Evolutionary conservation across 2,797 vertebrate genomes (phyloP).

Genomic region (Gobio occitaniae): DNA sequence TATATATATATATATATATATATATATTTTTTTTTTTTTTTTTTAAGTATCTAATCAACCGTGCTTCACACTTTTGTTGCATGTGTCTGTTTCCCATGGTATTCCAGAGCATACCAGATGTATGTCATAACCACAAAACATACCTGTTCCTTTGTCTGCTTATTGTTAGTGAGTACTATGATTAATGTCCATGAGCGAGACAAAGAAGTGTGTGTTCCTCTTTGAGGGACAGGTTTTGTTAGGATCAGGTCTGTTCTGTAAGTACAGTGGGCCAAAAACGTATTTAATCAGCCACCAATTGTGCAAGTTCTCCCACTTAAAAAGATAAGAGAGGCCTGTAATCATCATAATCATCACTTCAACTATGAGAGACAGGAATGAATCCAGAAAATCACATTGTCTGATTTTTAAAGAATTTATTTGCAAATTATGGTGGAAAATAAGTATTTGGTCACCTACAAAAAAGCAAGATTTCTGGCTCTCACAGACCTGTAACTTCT

Average conservation of each 20-base stretch:
- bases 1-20: too few species aligned
- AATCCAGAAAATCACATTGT: too few species aligned
- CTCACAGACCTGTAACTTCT: too few species aligned
- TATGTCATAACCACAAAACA: slow-evolving; percentile 2
- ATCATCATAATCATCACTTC: too few species aligned
- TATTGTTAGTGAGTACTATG: slow-evolving; percentile 1
- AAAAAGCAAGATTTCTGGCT: too few species aligned
- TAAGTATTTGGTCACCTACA: too few species aligned
- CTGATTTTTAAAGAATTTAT: too few species aligned
- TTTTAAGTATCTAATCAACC: neutral
- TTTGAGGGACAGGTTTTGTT: neutral
- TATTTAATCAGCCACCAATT: too few species aligned
- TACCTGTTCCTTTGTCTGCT: slow-evolving; percentile 11
- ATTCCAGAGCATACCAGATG: neutral
- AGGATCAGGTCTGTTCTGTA: slow-evolving; percentile 7
- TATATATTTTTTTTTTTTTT: neutral
- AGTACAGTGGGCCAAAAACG: neutral
- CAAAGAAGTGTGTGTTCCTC: slow-evolving; percentile 14
- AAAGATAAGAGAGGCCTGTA: too few species aligned
- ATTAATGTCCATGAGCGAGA: slow-evolving; percentile 8
- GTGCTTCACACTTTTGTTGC: neutral
- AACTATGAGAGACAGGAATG: too few species aligned
- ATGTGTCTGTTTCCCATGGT: neutral
- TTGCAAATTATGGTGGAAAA: too few species aligned
- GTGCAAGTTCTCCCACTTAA: too few species aligned